These are phyloP conservation scores for Leptodactylus fuscus DNA, from an alignment of 2,113 vertebrate species.

Conservation along the genomic window DNA sequence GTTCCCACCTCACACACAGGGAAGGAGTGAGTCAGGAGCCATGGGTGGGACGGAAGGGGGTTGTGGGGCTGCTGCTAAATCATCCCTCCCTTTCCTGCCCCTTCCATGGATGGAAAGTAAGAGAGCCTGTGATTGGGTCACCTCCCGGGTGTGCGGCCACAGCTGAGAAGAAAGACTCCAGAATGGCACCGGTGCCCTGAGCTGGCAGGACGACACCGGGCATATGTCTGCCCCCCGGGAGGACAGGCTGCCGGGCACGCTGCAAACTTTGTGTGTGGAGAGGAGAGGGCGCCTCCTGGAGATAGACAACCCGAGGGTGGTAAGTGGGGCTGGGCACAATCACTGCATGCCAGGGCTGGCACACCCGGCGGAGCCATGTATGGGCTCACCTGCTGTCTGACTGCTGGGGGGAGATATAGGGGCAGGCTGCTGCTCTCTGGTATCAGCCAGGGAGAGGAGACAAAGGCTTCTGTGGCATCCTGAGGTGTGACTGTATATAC, in stretches of 20 bases:
- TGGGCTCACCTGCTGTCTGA: too few species aligned
- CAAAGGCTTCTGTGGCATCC: too few species aligned
- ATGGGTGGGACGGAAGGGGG: slow-evolving; percentile 29
- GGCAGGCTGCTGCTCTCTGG: neutral
- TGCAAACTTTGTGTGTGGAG: neutral
- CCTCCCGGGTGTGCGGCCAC: slow-evolving; percentile 37
- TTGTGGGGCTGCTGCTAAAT: neutral
- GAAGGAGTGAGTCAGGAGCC: neutral
- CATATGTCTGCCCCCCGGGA: neutral
- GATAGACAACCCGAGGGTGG: neutral
- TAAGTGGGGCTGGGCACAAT: too few species aligned
- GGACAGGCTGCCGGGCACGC: neutral
- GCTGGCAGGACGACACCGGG: too few species aligned
- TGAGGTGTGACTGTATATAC: too few species aligned
- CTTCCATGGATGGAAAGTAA: slow-evolving; percentile 39
- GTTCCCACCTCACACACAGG: neutral
- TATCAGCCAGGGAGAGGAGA: neutral
- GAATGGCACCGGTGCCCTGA: neutral
- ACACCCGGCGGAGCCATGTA: too few species aligned
- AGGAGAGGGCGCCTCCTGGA: neutral
- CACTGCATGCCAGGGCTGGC: too few species aligned
- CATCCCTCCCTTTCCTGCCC: slow-evolving; percentile 49
- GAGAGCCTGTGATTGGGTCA: slow-evolving; percentile 28
- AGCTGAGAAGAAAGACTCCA: slow-evolving; percentile 36
- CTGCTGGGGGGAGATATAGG: too few species aligned